Percentiles rank a stretch among this genome's conserved stretches.
Evolutionary conservation across 2,888 invertebrate species (phyloP).

Genomic region (Machimus atricapillus): DNA sequence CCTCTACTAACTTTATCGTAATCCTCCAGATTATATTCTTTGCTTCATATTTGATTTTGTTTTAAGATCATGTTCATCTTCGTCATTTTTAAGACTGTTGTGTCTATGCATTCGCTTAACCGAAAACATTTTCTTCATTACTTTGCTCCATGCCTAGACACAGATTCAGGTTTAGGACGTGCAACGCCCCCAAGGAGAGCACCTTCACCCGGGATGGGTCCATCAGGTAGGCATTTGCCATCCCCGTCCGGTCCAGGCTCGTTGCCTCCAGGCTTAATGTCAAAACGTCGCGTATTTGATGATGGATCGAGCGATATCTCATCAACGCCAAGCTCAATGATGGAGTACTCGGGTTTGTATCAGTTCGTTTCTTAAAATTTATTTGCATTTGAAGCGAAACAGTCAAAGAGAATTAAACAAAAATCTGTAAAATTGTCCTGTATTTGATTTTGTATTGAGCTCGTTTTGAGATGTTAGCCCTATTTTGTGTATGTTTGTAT

Average conservation of each 20-base stretch:
- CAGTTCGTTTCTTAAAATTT: neutral
- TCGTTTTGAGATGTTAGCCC: neutral
- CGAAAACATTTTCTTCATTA: conserved; percentile 40
- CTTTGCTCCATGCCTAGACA: conserved; percentile 63
- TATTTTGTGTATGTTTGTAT: neutral
- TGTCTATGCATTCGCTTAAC: conserved; percentile 32
- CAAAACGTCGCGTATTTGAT: conserved; percentile 73
- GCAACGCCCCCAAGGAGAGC: conserved; percentile 88
- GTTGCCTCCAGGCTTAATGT: conserved; percentile 78
- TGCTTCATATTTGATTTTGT: conserved; percentile 16
- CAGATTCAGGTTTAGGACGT: conserved; percentile 86
- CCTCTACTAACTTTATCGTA: neutral
- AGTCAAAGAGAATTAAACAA: neutral
- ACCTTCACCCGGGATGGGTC: conserved; percentile 81
- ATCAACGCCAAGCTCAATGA: conserved; percentile 83
- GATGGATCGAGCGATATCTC: conserved; percentile 85
- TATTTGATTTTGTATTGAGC: neutral
- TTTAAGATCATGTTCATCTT: conserved; percentile 3
- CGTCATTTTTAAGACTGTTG: neutral
- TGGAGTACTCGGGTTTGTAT: conserved; percentile 82
- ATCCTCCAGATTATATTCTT: neutral
- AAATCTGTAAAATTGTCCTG: neutral
- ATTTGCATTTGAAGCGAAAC: neutral
- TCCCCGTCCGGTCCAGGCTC: conserved; percentile 87
- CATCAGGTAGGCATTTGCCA: conserved; percentile 74